Percentiles rank a stretch among this genome's conserved stretches.
Evolutionary conservation across 2,797 vertebrate genomes (phyloP).

Genomic region (Acrocephalus scirpaceus): DNA sequence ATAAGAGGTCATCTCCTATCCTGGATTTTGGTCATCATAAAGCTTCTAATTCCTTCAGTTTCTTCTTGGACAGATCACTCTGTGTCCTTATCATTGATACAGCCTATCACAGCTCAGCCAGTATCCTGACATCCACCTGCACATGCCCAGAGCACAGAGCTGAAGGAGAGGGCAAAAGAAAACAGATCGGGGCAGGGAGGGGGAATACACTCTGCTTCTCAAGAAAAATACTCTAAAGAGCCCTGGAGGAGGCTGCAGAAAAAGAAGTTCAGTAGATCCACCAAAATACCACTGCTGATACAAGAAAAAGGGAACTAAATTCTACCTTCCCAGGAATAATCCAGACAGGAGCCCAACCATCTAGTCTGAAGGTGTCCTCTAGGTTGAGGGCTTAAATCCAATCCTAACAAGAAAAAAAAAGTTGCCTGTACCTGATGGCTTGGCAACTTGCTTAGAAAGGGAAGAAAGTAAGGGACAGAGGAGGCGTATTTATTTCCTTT

Average conservation of each 20-base stretch:
- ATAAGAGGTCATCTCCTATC: not conserved
- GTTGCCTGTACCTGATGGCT: not conserved
- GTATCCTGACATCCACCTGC: not conserved
- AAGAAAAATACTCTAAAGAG: not conserved
- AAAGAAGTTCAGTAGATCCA: not conserved
- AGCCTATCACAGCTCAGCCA: not conserved
- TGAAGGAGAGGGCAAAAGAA: not conserved
- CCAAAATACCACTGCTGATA: not conserved
- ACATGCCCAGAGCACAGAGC: not conserved
- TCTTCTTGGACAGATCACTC: not conserved
- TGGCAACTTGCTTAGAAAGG: not conserved
- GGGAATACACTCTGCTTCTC: not conserved
- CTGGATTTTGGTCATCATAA: not conserved
- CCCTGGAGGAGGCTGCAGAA: not conserved
- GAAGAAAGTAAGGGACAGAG: not conserved
- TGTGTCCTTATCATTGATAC: not conserved
- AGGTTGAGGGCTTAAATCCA: not conserved
- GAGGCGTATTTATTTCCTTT: not conserved
- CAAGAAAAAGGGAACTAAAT: not conserved
- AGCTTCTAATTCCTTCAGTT: not conserved
- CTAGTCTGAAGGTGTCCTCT: not conserved
- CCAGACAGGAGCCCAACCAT: not conserved
- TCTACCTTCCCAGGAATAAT: not conserved
- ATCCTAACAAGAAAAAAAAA: not conserved
- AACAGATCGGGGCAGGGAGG: not conserved